Base-by-base conservation (phyloP, 2,797 vertebrate species). In the Petrocephalus schoutedeni region DNA sequence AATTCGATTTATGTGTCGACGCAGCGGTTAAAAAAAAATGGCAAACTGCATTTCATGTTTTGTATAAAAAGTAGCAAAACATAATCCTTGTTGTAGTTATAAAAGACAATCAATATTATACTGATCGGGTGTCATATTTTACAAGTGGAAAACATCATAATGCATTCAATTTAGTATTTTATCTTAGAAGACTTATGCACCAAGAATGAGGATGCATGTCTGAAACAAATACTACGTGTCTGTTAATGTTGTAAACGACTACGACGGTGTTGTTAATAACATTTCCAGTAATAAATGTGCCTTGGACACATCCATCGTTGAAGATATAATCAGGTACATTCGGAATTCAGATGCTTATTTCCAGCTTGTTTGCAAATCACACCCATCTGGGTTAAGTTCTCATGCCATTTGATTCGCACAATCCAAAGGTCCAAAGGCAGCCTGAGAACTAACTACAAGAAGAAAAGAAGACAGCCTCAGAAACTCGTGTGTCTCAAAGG, bases 1-100 rank as follows among this genome's bases (percentile, higher is more conserved):
- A 89, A 90, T 93, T 89, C 91, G 92, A 87, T 91, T 36, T 54
- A 88, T 89, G 23, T 87, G 91, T 92, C 92, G 93, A 94, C 92
- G 92, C 90, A 89, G 91, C 90, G 87, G 87, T 67, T 91, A 89
- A 92, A 91, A 92, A 92, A 74, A 87, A 80, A 87, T 16, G 67
- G 23, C 10, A 80, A 87, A 58, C 56, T 58, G 57, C 41, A 59
- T 82, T 57, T 77, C 57, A 64, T 77, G 6, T 58, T 23, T 53
- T 80, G 71, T 57, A 80, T 82, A 87, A 80, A 87, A 87, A 87
- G 87, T 87, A 87, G 87, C 32, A 80, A 87, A 87, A 57, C 32
- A 45, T 80, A 87, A 82, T 41, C 12, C 8, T 59, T 45, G 32
- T 82, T 61, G 49, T 54, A 80, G 58, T 80, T 87, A 87, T 12